A percentile compares a stretch with the other conserved stretches of the same genome.
Evolutionary conservation across 2,888 invertebrate genomes (phyloP).

Genomic region (Nezara viridula): DNA sequence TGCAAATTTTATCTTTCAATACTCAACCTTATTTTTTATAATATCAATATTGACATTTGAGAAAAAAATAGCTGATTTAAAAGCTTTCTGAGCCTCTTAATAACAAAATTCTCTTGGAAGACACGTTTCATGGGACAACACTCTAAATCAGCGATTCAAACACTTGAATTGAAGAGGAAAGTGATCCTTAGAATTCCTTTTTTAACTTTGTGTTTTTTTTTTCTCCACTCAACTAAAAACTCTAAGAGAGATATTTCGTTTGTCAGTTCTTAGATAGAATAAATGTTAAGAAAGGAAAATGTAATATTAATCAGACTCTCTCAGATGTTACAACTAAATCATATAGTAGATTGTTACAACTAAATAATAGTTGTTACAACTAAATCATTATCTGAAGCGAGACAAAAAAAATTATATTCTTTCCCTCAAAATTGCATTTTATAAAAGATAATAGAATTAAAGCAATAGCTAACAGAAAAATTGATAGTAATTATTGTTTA

Average conservation of each 20-base stretch:
- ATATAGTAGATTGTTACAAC: too few relatives aligned
- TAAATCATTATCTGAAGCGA: too few relatives aligned
- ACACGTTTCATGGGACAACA: slow-evolving; percentile 16
- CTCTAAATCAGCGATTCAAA: not conserved
- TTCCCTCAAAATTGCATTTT: too few relatives aligned
- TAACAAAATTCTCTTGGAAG: slow-evolving; percentile 2
- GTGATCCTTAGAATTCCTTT: not conserved
- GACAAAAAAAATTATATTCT: too few relatives aligned
- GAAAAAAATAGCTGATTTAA: not conserved
- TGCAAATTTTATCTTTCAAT: not conserved
- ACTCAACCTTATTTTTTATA: not conserved
- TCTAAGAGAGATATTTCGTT: not conserved
- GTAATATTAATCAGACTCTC: not conserved
- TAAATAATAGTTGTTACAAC: too few relatives aligned
- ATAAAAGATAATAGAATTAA: too few relatives aligned
- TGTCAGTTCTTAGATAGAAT: not conserved
- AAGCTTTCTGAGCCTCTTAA: slow-evolving; percentile 3
- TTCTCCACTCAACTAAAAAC: not conserved
- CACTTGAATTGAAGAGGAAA: not conserved
- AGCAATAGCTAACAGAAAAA: too few relatives aligned
- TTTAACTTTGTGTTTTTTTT: not conserved
- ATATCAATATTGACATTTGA: not conserved
- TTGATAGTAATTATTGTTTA: too few relatives aligned
- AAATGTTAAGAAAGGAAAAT: not conserved
- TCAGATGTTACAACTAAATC: too few relatives aligned